These are phyloP conservation scores for Brenthis daphne DNA, from an alignment of 2,888 invertebrate species.

Conservation along the genomic window DNA sequence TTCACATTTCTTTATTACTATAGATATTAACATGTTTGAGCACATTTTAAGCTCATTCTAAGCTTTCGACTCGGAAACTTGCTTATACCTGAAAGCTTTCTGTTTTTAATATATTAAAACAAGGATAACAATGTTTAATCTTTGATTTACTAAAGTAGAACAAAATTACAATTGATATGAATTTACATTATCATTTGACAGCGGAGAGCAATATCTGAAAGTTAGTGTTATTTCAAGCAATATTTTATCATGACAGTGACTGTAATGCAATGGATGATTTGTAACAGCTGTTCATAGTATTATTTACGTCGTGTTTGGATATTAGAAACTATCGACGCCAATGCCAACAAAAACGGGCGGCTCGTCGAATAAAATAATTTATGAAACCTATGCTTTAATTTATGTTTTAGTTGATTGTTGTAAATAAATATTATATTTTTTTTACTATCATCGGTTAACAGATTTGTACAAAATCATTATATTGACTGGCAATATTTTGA, in stretches of 20 bases:
- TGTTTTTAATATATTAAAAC: neutral
- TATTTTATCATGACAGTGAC: constrained; percentile 34
- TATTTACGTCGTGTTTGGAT: constrained; percentile 31
- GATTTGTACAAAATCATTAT: too few species aligned
- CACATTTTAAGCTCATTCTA: too few species aligned
- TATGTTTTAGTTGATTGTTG: neutral
- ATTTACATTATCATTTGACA: constrained; percentile 33
- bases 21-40: too few species aligned
- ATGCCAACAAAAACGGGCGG: constrained; percentile 17
- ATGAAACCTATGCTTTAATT: neutral
- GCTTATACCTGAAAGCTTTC: too few species aligned
- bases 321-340: constrained; percentile 31
- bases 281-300: constrained; percentile 30
- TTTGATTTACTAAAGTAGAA: constrained; percentile 9
- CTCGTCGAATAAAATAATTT: neutral
- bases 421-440: neutral
- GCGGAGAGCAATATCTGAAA: constrained; percentile 29
- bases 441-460: neutral
- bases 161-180: constrained; percentile 26
- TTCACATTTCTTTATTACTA: too few species aligned
- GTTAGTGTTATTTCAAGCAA: constrained; percentile 32
- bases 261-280: constrained; percentile 32
- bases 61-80: too few species aligned
- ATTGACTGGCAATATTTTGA: too few species aligned
- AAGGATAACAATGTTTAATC: constrained; percentile 2